These are phyloP conservation scores for Idaea aversata DNA, from an alignment of 2,888 invertebrate species.

Conservation along the genomic window DNA sequence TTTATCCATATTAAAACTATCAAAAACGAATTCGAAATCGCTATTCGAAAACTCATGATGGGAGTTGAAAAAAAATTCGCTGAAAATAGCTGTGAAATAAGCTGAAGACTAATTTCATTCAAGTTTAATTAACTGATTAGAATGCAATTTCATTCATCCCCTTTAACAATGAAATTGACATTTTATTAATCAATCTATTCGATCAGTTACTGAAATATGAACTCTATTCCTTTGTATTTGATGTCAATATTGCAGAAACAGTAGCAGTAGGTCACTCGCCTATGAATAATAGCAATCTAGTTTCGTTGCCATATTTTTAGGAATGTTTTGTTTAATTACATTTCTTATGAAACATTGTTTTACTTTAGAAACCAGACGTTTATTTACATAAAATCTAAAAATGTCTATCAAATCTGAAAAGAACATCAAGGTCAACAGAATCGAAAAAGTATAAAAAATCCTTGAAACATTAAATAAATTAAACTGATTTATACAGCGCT, in stretches of 20 bases:
- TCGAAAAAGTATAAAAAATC: too few species aligned
- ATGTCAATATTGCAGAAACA: not conserved
- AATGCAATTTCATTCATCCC: not conserved
- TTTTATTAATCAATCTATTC: not conserved
- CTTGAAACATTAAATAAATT: too few species aligned
- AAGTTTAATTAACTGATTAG: not conserved
- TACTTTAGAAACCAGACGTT: too few species aligned
- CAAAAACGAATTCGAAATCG: not conserved
- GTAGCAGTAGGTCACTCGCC: not conserved
- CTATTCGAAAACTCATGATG: not conserved
- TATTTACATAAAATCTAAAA: too few species aligned
- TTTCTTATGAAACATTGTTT: not conserved
- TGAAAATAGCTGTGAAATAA: not conserved
- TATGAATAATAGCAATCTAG: slow-evolving; percentile 1
- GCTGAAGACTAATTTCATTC: not conserved
- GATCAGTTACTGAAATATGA: not conserved
- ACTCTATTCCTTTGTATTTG: not conserved
- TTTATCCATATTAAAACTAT: slow-evolving; percentile 9
- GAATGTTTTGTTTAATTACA: not conserved
- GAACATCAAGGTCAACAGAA: too few species aligned
- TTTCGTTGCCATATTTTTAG: slow-evolving; percentile 3
- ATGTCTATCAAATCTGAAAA: too few species aligned
- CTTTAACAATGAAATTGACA: not conserved
- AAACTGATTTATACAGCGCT: too few species aligned
- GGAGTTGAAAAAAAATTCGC: not conserved